Conservation (phyloP, 2,888 invertebrate genomes). For the Oscheius sp. region DNA sequence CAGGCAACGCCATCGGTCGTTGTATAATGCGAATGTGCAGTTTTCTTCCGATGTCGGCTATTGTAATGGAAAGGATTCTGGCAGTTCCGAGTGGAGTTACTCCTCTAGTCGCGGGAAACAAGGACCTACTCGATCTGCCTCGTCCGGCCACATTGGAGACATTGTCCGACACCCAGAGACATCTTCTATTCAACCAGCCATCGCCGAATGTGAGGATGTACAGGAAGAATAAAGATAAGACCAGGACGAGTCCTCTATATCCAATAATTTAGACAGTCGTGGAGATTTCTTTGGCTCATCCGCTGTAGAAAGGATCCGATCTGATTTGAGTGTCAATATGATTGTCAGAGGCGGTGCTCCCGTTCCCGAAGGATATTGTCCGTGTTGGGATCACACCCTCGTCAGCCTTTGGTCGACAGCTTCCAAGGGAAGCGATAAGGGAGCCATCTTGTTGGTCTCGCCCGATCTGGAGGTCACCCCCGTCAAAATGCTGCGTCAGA, state of each 20-base stretch:
- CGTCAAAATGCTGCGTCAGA: conserved; percentile 44
- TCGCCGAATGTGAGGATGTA: conserved; percentile 48
- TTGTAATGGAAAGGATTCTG: conserved; percentile 44
- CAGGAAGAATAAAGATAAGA: conserved; percentile 34
- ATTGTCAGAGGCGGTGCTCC: conserved; percentile 46
- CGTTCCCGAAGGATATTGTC: conserved; percentile 44
- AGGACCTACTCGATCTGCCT: conserved; percentile 35
- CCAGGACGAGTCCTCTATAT: not conserved
- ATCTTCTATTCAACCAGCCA: conserved; percentile 51
- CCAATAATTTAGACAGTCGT: conserved; percentile 34
- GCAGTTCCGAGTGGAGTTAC: conserved; percentile 55
- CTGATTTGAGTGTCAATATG: conserved; percentile 36
- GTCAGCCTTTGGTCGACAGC: conserved; percentile 53
- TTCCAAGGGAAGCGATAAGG: conserved; percentile 31
- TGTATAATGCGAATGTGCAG: conserved; percentile 51
- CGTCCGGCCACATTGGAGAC: conserved; percentile 41
- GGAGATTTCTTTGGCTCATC: conserved; percentile 47
- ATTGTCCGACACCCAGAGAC: conserved; percentile 38
- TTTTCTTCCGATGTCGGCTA: conserved; percentile 50
- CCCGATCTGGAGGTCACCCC: conserved; percentile 41
- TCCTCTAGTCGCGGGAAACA: conserved; percentile 36
- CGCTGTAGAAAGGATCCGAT: conserved; percentile 45
- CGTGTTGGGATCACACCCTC: conserved; percentile 48
- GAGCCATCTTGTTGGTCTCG: conserved; percentile 44
- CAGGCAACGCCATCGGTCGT: conserved; percentile 40